These are phyloP conservation scores for Gambusia affinis DNA, from an alignment of 2,113 vertebrate species.

Conservation along the genomic window DNA sequence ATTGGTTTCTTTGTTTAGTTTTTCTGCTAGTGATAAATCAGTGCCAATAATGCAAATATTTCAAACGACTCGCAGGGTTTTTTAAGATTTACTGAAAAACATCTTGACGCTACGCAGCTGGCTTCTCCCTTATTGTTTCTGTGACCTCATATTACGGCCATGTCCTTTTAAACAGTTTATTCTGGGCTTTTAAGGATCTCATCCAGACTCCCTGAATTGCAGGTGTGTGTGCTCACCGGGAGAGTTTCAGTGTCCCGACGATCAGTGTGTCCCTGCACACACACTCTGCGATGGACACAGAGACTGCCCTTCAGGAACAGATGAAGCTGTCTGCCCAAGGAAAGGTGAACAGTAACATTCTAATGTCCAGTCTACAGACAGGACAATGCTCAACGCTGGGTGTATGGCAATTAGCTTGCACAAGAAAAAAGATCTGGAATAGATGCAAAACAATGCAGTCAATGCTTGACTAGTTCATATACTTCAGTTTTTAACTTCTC, in stretches of 20 bases:
- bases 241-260: slow-evolving; percentile 83
- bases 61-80: not conserved
- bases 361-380: not conserved
- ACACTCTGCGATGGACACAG: slow-evolving; percentile 82
- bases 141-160: too few species aligned
- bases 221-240: slow-evolving; percentile 77
- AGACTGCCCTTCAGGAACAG: slow-evolving; percentile 82
- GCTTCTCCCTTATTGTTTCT: too few species aligned
- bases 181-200: not conserved
- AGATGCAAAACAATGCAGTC: too few species aligned
- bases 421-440: too few species aligned
- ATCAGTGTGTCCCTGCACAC: slow-evolving; percentile 74
- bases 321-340: slow-evolving; percentile 83
- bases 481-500: not conserved
- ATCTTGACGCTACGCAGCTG: not conserved
- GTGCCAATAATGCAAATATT: too few species aligned
- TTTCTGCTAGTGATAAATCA: too few species aligned
- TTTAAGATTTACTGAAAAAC: not conserved
- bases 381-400: not conserved
- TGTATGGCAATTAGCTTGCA: too few species aligned
- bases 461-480: too few species aligned
- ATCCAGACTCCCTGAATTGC: not conserved
- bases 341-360: slow-evolving; percentile 74
- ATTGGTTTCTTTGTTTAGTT: too few species aligned
- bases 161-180: too few species aligned